phyloP scores from a whole-genome alignment of 2,113 vertebrate species.

The Xenus cinereus region DNA sequence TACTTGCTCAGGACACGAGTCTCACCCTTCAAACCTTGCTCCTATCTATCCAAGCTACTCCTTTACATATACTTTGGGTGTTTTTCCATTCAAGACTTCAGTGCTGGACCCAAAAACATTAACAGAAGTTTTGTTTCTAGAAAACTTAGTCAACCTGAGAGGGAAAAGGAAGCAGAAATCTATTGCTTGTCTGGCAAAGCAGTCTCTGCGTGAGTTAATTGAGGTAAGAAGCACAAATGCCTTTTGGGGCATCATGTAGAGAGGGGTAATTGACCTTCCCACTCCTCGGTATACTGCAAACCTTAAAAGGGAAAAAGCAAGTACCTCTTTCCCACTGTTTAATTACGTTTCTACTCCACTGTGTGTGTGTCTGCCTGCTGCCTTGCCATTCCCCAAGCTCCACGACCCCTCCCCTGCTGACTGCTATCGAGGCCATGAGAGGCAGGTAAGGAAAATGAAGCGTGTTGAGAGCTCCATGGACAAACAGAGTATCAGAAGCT shows the following conservation, averaged over 20 bases:
- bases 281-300: neutral
- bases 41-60: neutral
- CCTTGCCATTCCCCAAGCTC: neutral
- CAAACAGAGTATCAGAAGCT: neutral
- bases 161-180: neutral
- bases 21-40: neutral
- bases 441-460: neutral
- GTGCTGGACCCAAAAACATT: neutral
- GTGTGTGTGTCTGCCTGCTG: neutral
- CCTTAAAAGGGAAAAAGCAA: neutral
- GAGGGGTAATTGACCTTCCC: constrained; percentile 39
- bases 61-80: neutral
- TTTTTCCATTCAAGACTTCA: neutral
- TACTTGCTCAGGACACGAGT: neutral
- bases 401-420: neutral
- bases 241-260: neutral
- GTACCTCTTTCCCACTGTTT: constrained; percentile 12
- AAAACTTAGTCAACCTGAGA: neutral
- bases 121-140: constrained; percentile 3
- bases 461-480: accelerated
- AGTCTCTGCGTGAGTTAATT: constrained; percentile 35
- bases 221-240: neutral
- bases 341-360: neutral
- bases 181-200: neutral
- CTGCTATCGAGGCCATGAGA: neutral